Percentiles rank a stretch among this genome's conserved stretches.
Evolutionary conservation across 2,888 invertebrate genomes (phyloP).

Genomic region (Drosophila demipolita): DNA sequence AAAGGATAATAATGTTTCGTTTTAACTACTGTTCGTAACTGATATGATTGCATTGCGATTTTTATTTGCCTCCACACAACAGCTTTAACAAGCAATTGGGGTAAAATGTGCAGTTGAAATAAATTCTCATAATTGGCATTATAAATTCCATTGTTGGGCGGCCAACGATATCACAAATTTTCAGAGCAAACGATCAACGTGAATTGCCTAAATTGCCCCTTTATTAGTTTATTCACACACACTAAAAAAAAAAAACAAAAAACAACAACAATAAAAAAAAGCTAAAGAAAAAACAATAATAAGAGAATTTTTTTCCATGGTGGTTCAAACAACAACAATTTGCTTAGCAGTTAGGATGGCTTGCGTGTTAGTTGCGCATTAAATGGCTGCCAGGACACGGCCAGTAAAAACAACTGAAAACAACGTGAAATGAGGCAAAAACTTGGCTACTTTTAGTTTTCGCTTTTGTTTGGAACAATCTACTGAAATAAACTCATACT

Average conservation of each 20-base stretch:
- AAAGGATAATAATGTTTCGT: slow-evolving; percentile 5
- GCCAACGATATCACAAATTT: slow-evolving; percentile 39
- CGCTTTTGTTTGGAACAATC: slow-evolving; percentile 50
- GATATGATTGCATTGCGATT: neutral
- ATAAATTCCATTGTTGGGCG: slow-evolving; percentile 62
- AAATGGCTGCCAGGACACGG: slow-evolving; percentile 62
- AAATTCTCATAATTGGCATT: slow-evolving; percentile 67
- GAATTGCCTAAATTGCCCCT: slow-evolving; percentile 78
- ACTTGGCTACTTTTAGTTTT: slow-evolving; percentile 68
- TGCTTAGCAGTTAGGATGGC: slow-evolving; percentile 43
- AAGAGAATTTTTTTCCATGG: slow-evolving; percentile 25
- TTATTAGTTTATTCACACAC: slow-evolving; percentile 82
- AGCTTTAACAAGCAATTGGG: slow-evolving; percentile 28
- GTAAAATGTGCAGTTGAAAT: slow-evolving; percentile 35
- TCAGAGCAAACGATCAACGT: slow-evolving; percentile 55
- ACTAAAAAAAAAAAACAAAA: slow-evolving; percentile 51
- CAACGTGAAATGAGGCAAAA: slow-evolving; percentile 41
- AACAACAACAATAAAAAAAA: slow-evolving; percentile 9
- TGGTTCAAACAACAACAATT: slow-evolving; percentile 62
- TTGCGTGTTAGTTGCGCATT: slow-evolving; percentile 72
- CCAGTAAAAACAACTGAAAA: slow-evolving; percentile 34
- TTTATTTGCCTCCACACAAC: neutral
- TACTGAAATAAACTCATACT: slow-evolving; percentile 47
- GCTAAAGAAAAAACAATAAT: slow-evolving; percentile 1
- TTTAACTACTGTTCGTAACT: slow-evolving; percentile 1